Conservation (phyloP, 1,140 invertebrate genomes). For the Bicyclus anynana region DNA sequence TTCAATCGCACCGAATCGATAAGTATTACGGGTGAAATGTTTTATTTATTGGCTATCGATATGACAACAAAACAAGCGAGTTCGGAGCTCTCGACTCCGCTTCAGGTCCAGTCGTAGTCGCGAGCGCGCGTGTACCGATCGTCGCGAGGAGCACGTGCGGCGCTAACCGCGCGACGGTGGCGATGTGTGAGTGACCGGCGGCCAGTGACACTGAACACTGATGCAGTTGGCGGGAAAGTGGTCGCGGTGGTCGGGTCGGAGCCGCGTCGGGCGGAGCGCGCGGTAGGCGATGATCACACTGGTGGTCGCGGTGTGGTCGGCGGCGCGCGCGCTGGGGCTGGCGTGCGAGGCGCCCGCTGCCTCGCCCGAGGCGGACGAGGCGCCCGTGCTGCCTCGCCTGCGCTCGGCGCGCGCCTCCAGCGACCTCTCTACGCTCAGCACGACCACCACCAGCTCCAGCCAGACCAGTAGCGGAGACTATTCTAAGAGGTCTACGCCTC, state of each 20-base stretch:
- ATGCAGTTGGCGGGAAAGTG: slow-evolving; percentile 45
- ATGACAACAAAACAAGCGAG: slow-evolving; percentile 33
- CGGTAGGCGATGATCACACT: slow-evolving; percentile 65
- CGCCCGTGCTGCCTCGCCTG: slow-evolving; percentile 73
- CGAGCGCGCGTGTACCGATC: slow-evolving; percentile 51
- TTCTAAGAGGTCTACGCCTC: slow-evolving; percentile 63
- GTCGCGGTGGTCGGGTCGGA: slow-evolving; percentile 44
- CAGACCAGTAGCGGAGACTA: slow-evolving; percentile 62
- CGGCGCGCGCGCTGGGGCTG: slow-evolving; percentile 66
- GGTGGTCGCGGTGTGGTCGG: slow-evolving; percentile 65
- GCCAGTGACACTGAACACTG: slow-evolving; percentile 32
- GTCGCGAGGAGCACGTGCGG: slow-evolving; percentile 44
- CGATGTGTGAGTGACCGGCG: slow-evolving; percentile 18
- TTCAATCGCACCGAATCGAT: slow-evolving; percentile 4
- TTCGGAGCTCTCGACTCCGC: slow-evolving; percentile 26
- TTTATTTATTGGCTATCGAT: slow-evolving; percentile 28
- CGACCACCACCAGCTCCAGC: slow-evolving; percentile 69
- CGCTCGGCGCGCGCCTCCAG: slow-evolving; percentile 79
- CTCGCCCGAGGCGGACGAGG: slow-evolving; percentile 59
- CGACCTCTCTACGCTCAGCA: slow-evolving; percentile 69
- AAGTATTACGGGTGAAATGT: slow-evolving; percentile 13
- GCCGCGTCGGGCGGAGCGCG: slow-evolving; percentile 48
- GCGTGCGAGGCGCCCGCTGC: slow-evolving; percentile 42
- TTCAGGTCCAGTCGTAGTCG: slow-evolving; percentile 48
- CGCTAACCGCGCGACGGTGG: slow-evolving; percentile 14